Evolutionary conservation across 2,797 vertebrate species (phyloP).

Genomic region (Paratrypauchen microcephalus): DNA sequence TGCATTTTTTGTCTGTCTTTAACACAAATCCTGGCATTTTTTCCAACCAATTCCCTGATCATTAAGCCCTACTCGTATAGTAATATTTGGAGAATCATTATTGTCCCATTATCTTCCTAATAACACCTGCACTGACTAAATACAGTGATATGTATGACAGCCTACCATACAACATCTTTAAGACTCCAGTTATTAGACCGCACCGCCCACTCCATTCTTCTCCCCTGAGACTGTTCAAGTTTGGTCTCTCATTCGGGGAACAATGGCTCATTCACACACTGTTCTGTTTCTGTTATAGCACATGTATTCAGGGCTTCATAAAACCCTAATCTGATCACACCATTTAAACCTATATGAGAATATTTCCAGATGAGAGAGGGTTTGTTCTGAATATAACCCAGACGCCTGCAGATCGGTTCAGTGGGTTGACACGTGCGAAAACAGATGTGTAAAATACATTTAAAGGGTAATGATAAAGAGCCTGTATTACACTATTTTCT

Average conservation of each 20-base stretch:
- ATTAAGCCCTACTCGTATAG: not conserved
- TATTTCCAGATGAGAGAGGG: not conserved
- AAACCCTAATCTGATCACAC: not conserved
- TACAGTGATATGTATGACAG: not conserved
- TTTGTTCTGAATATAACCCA: not conserved
- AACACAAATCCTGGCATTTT: too few species aligned
- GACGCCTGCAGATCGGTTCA: not conserved
- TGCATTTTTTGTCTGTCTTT: too few species aligned
- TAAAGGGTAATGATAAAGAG: not conserved
- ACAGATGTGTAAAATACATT: not conserved
- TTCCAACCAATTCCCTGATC: too few species aligned
- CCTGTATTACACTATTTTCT: too few species aligned
- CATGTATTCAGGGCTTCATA: not conserved
- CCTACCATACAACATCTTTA: not conserved
- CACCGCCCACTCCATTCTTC: conserved; percentile 1
- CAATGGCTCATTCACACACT: not conserved
- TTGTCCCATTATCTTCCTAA: not conserved
- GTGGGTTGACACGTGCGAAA: not conserved
- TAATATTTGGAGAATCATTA: not conserved
- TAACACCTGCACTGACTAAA: not conserved
- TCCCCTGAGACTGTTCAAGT: conserved; percentile 2
- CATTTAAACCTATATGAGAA: not conserved
- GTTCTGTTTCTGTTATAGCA: not conserved
- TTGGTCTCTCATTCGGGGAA: not conserved
- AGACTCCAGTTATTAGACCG: conserved; percentile 6